Base-by-base conservation (phyloP, 2,113 vertebrate species). In the Silurus meridionalis region DNA sequence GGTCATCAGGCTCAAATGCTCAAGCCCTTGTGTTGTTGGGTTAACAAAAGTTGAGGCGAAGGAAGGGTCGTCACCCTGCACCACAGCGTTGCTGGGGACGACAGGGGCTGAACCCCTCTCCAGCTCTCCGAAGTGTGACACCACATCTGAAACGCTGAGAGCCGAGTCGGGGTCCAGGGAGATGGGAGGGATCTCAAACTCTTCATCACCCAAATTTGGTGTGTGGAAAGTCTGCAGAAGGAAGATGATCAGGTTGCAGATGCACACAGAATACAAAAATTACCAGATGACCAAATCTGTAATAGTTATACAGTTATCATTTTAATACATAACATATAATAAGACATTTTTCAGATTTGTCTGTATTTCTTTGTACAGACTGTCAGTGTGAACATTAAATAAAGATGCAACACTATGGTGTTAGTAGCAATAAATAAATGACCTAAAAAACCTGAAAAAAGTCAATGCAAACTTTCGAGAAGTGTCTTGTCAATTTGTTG, bases 171-270 rank as follows among this genome's bases (percentile, higher is more conserved):
- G 96, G 88, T 97, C 97, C 92, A 98, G 88, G 0, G 97, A 96
- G 88, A 97, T 97, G 88, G 97, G 96, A 0, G 97, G 97, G 72
- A 98, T 98, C 93, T 98, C 97, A 50, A 98, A 97, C 91, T 97
- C 97, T 89, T 98, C 97, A 93, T 98, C 97, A 14, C 97, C 97
- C 55, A 97, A 92, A 90, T 96, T 97, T 81, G 97, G 97, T 0
- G 97, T 97, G 93, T 97, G 96, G 92, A 97, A 98, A 1, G 96
- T 97, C 97, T 97, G 91, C 2, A 69, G 63, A 60, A 61, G n/a
- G 23, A 82, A 28, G 15, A 82, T 86, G 50, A 15, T 19, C 3
- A 0, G 3, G 75, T 79, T 78, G 3, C 37, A 37, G 52, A 50
- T 55, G 25, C 13, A 53, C 2, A 25, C 14, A 72, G 37, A 37